A percentile compares a stretch with the other conserved stretches of the same genome.
These are phyloP conservation scores for Drosophila watanabei DNA, from an alignment of 1,140 invertebrate genomes.

Conservation along the genomic window DNA sequence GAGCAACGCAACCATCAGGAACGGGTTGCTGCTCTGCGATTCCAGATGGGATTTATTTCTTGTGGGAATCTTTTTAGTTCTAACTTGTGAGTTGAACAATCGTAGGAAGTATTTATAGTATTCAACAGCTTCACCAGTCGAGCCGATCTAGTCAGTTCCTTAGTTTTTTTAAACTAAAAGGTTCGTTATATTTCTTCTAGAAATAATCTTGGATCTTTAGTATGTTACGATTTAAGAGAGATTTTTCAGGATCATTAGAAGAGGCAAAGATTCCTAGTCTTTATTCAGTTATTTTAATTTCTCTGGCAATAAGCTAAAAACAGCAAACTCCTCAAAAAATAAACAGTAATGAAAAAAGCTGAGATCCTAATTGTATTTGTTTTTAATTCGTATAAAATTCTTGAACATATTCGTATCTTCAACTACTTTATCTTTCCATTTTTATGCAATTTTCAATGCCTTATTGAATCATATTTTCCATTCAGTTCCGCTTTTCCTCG, in stretches of 20 bases:
- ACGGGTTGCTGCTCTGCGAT: neutral
- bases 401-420: neutral
- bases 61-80: too few species aligned
- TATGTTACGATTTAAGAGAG: too few species aligned
- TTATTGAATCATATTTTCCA: constrained; percentile 9
- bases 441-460: neutral
- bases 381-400: neutral
- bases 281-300: too few species aligned
- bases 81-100: neutral
- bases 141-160: neutral
- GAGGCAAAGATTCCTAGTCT: too few species aligned
- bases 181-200: too few species aligned
- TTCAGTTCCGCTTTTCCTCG: constrained; percentile 10
- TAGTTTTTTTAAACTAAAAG: too few species aligned
- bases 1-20: neutral
- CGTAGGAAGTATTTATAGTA: neutral
- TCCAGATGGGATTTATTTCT: neutral
- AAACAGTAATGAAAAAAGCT: neutral
- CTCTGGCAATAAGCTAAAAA: too few species aligned
- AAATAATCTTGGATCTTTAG: too few species aligned
- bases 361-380: neutral
- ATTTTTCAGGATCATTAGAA: too few species aligned
- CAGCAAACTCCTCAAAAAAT: too few species aligned
- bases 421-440: neutral
- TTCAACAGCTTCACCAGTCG: neutral